Conservation (phyloP, 2,888 invertebrate species). For the Dichetophora obliterata region DNA sequence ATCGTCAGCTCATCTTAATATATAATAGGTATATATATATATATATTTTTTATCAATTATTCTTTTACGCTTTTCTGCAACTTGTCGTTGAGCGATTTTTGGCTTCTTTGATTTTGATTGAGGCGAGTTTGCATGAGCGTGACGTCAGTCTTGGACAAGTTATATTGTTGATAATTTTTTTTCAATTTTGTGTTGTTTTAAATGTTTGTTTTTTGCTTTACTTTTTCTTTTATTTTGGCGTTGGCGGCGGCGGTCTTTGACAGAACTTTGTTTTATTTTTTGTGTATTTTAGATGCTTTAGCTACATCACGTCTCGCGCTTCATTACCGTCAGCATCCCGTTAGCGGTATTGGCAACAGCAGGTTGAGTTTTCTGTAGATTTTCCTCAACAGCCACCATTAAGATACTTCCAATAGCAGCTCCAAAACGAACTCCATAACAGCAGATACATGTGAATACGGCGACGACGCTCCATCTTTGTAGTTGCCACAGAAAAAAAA, state of each 20-base stretch:
- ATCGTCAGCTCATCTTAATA: not conserved
- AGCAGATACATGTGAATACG: not conserved
- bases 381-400: too few species aligned
- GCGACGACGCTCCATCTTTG: slow-evolving; percentile 23
- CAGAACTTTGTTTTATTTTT: slow-evolving; percentile 9
- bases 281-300: not conserved
- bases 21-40: not conserved
- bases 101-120: not conserved
- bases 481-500: slow-evolving; percentile 7
- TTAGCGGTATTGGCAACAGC: not conserved
- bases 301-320: not conserved
- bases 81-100: not conserved
- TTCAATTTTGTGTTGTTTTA: not conserved
- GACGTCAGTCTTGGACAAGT: slow-evolving; percentile 11
- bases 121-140: slow-evolving; percentile 5
- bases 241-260: slow-evolving; percentile 44
- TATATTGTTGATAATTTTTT: not conserved
- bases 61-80: not conserved
- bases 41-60: not conserved
- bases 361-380: too few species aligned
- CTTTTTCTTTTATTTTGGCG: slow-evolving; percentile 27
- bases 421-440: slow-evolving; percentile 9
- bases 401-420: too few species aligned
- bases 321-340: not conserved
- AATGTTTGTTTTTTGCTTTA: slow-evolving; percentile 10